Base-by-base conservation (phyloP, 2,113 vertebrate genomes). In the Neopipo cinnamomea region DNA sequence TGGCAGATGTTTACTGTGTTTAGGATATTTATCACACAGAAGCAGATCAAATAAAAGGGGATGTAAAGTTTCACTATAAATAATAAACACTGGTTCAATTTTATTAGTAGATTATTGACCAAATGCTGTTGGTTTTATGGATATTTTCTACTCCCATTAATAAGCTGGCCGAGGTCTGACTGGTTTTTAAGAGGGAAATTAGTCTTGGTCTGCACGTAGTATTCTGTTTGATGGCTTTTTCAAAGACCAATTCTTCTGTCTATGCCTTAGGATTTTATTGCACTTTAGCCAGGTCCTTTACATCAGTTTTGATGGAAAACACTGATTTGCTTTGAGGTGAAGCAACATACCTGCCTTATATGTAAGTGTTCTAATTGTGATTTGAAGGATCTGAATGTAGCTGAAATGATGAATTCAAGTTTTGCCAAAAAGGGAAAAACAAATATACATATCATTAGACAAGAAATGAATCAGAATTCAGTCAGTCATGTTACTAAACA, bases 381-480 rank as follows among this genome's bases (percentile, higher is more conserved):
- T 25, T 58, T 71, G 31, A 44, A 41, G 49, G 47, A 37, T 15
- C 20, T 39, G 19, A 77, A 42, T 7, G 22, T 37, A 55, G 19
- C 52, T 59, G 20, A 78, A 74, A 22, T 7, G 3, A 9, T 1
- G 2, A 24, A 17, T n/a, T 87, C 24, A 14, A 11, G 4, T 56
- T 77, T 65, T 74, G 3, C 50, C 31, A 70, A 73, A 52, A 2
- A 35, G 14, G 9, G 7, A 42, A 41, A 47, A 18, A 1, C 2
- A 6, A 7, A 1, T 31, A 5, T 22, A 8, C 1, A 0, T 31
- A 25, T 53, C 27, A 41, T 70, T 19, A 47, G 53, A 14, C 9
- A 56, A 41, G 27, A 16, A 44, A 17, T 22, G 3, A 16, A 1
- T 31, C 11, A 6, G 24, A 62, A 52, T 55, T 76, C 47, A 44